These are phyloP conservation scores for Morpho achilles DNA, from an alignment of 2,888 invertebrate genomes.

Conservation along the genomic window DNA sequence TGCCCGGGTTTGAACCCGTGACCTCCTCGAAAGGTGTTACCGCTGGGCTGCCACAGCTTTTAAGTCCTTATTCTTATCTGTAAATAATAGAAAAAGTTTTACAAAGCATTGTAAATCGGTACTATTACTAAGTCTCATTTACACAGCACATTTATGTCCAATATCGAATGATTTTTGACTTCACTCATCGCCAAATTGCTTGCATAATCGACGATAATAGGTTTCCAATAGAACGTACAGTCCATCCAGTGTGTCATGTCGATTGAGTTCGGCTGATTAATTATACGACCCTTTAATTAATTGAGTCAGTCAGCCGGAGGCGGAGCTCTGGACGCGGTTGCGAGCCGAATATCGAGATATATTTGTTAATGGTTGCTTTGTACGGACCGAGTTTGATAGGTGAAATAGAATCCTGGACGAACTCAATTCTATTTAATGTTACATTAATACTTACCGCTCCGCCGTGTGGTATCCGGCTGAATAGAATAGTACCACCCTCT, in stretches of 20 bases:
- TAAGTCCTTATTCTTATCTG: no score
- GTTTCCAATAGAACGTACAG: slow-evolving; percentile 22
- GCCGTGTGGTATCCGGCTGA: no score
- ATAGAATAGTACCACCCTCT: no score
- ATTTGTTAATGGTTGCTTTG: slow-evolving; percentile 17
- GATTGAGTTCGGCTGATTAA: slow-evolving; percentile 14
- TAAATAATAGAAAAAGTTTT: no score
- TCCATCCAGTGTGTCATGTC: slow-evolving; percentile 11
- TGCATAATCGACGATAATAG: slow-evolving; percentile 22
- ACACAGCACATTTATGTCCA: no score
- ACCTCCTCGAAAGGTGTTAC: no score
- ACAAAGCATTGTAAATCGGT: no score
- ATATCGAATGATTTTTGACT: not conserved
- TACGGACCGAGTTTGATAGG: slow-evolving; percentile 4
- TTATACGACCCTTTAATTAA: slow-evolving; percentile 15
- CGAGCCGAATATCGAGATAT: slow-evolving; percentile 12
- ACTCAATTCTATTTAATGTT: not conserved
- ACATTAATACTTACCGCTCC: not conserved
- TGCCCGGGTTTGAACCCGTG: no score
- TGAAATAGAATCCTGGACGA: not conserved
- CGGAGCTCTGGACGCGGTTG: not conserved
- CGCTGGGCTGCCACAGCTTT: no score
- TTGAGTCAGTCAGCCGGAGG: slow-evolving; percentile 12
- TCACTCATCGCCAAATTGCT: slow-evolving; percentile 15
- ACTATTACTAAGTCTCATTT: no score